phyloP scores from a whole-genome alignment of 2,113 vertebrate genomes.

The Hirundichthys speculiger region DNA sequence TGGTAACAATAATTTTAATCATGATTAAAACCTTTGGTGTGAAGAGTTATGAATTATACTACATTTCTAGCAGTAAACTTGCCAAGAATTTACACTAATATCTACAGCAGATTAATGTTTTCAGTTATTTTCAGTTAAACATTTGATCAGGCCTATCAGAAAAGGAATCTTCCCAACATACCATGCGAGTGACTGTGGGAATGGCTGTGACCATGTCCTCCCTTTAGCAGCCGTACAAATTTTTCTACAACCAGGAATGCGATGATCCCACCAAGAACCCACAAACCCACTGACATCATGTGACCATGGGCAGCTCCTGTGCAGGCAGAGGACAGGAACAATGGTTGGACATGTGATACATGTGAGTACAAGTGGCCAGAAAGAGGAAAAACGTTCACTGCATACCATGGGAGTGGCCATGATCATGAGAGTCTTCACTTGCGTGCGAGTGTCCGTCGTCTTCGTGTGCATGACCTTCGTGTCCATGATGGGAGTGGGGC shows the following conservation, averaged over 20 bases:
- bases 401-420: conserved; percentile 82
- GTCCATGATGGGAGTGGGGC: conserved; percentile 84
- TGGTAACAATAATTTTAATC: too few species aligned
- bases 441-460: conserved; percentile 63
- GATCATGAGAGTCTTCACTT: conserved; percentile 60
- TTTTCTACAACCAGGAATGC: conserved; percentile 93
- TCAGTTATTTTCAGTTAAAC: too few species aligned
- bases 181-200: conserved; percentile 70
- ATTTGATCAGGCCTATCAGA: too few species aligned
- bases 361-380: background rate
- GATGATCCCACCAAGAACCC: conserved; percentile 90
- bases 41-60: too few species aligned
- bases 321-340: background rate
- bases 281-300: conserved; percentile 89
- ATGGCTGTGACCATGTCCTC: conserved; percentile 79
- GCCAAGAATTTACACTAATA: too few species aligned
- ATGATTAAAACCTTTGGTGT: too few species aligned
- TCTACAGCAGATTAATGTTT: too few species aligned
- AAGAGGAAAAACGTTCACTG: background rate
- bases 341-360: too few species aligned
- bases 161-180: conserved; percentile 2
- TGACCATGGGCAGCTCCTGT: conserved; percentile 83
- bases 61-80: too few species aligned
- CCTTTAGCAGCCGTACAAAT: conserved; percentile 89
- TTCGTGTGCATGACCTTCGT: conserved; percentile 51